Percentiles rank a stretch among this genome's conserved stretches.
phyloP scores from a whole-genome alignment of 2,888 invertebrate species.

The Synergus laeviventris region DNA sequence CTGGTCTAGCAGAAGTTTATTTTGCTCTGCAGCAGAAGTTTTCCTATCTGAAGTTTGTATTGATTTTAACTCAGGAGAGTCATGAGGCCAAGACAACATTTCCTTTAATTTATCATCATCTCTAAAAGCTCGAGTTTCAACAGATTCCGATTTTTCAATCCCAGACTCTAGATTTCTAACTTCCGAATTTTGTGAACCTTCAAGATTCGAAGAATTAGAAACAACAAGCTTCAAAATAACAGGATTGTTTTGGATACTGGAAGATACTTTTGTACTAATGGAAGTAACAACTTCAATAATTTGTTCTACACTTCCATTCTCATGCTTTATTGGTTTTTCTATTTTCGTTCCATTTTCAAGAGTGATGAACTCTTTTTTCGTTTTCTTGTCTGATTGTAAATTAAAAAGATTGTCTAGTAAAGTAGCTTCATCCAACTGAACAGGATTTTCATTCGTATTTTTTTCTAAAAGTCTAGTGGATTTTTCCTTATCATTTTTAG shows the following conservation, averaged over 20 bases:
- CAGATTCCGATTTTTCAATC: slow-evolving; percentile 46
- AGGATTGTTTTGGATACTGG: slow-evolving; percentile 64
- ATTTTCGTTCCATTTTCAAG: not conserved
- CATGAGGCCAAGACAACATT: slow-evolving; percentile 45
- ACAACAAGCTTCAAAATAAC: slow-evolving; percentile 64
- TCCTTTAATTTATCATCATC: slow-evolving; percentile 41
- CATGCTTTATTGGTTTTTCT: slow-evolving; percentile 46
- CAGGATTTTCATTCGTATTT: slow-evolving; percentile 37
- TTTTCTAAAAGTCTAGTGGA: slow-evolving; percentile 49
- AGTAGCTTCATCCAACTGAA: slow-evolving; percentile 52
- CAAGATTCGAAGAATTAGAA: slow-evolving; percentile 56
- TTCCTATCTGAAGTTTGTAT: slow-evolving; percentile 65
- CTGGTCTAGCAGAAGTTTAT: slow-evolving; percentile 62
- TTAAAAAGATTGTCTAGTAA: slow-evolving; percentile 66
- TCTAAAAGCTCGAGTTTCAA: slow-evolving; percentile 57
- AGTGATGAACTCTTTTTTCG: slow-evolving; percentile 41
- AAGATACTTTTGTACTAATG: slow-evolving; percentile 73
- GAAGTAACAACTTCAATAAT: slow-evolving; percentile 74
- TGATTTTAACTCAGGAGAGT: slow-evolving; percentile 46
- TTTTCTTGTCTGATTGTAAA: slow-evolving; percentile 47
- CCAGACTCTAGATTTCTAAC: not conserved
- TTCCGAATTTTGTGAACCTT: not conserved
- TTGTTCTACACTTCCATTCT: slow-evolving; percentile 61
- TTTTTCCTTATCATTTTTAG: slow-evolving; percentile 75
- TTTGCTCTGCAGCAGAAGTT: slow-evolving; percentile 59